phyloP scores from a whole-genome alignment of 2,113 vertebrate genomes.

The Microtus pennsylvanicus region DNA sequence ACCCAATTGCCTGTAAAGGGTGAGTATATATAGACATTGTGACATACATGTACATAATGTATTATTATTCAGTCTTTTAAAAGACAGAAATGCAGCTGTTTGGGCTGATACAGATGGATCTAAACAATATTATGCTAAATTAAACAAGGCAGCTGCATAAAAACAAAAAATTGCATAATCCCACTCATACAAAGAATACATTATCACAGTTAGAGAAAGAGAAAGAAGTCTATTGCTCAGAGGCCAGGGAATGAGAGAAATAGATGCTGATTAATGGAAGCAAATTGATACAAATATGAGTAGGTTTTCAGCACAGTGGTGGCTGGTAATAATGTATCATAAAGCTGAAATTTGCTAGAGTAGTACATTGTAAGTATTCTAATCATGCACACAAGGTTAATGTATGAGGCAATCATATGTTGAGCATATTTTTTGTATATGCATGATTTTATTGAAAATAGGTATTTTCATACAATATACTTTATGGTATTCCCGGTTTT shows the following conservation, averaged over 20 bases:
- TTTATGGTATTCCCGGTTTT: rapidly evolving
- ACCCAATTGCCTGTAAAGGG: neutral
- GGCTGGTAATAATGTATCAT: neutral
- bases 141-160: neutral
- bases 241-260: neutral
- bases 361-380: neutral
- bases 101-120: neutral
- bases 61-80: neutral
- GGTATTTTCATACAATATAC: neutral
- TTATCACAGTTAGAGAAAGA: neutral
- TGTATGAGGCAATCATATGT: neutral
- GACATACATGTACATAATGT: neutral
- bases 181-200: neutral
- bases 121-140: neutral
- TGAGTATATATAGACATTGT: neutral
- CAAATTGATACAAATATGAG: neutral
- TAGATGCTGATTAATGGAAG: neutral
- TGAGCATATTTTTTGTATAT: neutral
- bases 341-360: neutral
- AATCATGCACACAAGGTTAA: neutral
- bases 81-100: neutral
- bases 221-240: neutral
- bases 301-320: neutral
- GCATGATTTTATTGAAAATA: neutral
- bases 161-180: neutral